Evolutionary conservation across 2,888 invertebrate species (phyloP), one percentile per base, ranked within the genome.

Genomic region (Stictocephala bisonia): DNA sequence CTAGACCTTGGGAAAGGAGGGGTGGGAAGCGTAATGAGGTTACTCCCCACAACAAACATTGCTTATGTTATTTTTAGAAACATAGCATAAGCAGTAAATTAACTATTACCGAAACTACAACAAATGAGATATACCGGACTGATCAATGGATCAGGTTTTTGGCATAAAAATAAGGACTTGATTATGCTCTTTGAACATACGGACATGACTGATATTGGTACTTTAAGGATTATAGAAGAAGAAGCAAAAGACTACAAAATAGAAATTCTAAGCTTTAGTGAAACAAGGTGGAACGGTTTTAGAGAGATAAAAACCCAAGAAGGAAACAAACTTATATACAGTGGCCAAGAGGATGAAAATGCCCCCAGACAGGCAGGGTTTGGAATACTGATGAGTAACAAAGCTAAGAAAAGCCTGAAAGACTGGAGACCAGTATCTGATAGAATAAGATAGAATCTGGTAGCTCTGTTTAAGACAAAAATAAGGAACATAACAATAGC

Each of bases 351-450:
- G 1, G 51, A 44, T 2, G 73, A 35, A 24, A 18, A 40, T 7
- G 73, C 68, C 13, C 50, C 41, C 4, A 22, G 20, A 15, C 48
- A 31, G 40, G 40, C 20, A 40, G 73, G 73, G 1, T 67, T 73
- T 7, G 73, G 56, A 15, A 53, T 73, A 11, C 56, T 73, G 2
- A 1, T 73, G 26, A 53, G 27, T 22, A 31, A 11, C 18, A 68
- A 29, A 40, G 53, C 67, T 13, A 48, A 29, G 27, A 40, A 22
- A 26, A 40, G 53, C 15, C 44, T 73, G 20, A 35, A 26, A 6
- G 56, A 68, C 1, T 73, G 73, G 73, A 73, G 27, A 13, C 73
- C 73, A n/a, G 40, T 73, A 26, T 73, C 68, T 18, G 67, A 67
- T 11, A 51, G 67, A 20, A n/a, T 53, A 24, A 18, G 27, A 22